Evolutionary conservation across 1,140 invertebrate species (phyloP).

Genomic region (Radopholus similis): DNA sequence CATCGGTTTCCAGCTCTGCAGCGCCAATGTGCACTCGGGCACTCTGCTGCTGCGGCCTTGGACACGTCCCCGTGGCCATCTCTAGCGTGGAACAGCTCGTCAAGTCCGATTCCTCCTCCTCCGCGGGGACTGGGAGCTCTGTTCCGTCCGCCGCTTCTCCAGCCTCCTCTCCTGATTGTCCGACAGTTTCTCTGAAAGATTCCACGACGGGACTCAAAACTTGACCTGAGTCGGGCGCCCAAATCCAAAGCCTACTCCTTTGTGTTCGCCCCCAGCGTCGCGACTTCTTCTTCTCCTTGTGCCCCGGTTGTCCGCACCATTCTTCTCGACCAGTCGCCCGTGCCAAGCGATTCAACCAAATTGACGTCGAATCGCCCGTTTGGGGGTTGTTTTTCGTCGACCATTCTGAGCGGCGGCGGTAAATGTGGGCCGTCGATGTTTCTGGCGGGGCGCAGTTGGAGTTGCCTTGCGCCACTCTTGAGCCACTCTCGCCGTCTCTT

Average conservation of each 20-base stretch:
- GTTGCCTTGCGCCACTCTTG: background rate
- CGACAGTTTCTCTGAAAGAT: background rate
- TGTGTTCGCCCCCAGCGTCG: too few relatives aligned
- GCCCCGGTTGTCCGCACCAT: too few relatives aligned
- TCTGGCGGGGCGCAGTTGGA: background rate
- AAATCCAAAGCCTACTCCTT: too few relatives aligned
- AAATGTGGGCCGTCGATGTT: background rate
- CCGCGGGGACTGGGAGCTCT: background rate
- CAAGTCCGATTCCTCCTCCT: background rate
- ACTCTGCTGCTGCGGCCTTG: background rate
- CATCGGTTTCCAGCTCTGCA: constrained; percentile 5
- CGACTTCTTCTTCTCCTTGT: too few relatives aligned
- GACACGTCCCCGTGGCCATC: too few relatives aligned
- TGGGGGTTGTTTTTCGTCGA: background rate
- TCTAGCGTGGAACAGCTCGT: background rate
- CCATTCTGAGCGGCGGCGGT: background rate
- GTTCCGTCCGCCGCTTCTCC: background rate
- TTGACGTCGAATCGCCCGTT: background rate
- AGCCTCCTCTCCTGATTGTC: background rate
- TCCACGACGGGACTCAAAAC: too few relatives aligned
- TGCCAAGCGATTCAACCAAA: too few relatives aligned
- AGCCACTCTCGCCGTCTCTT: constrained; percentile 5
- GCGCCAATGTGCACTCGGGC: constrained; percentile 2
- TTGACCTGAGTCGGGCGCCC: too few relatives aligned
- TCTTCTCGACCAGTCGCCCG: too few relatives aligned